Conservation (phyloP, 2,113 vertebrate species). For the Calidris pygmaea region DNA sequence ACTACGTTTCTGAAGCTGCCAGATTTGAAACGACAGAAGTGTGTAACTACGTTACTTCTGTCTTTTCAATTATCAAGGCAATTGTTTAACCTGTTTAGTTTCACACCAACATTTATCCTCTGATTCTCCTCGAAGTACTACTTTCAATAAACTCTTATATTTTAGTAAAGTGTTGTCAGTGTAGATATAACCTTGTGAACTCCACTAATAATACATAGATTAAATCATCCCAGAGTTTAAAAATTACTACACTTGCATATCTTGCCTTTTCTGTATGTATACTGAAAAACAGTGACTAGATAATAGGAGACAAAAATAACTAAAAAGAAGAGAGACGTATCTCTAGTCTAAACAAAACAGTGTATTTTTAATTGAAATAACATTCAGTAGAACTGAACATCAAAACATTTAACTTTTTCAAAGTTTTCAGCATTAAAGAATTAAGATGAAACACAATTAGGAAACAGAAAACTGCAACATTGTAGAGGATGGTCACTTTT, state of each 20-base stretch:
- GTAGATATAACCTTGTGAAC: neutral
- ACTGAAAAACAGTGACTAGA: neutral
- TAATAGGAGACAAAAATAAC: constrained; percentile 48
- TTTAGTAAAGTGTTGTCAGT: neutral
- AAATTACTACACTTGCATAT: neutral
- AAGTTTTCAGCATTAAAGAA: constrained; percentile 83
- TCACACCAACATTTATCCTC: neutral
- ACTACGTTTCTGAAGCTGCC: constrained; percentile 63
- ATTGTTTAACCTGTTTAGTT: constrained; percentile 63
- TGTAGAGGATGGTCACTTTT: constrained; percentile 84
- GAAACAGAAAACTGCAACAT: constrained; percentile 72
- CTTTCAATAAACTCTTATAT: neutral
- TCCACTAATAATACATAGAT: constrained; percentile 20
- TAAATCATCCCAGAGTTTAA: neutral
- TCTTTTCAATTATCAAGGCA: constrained; percentile 59
- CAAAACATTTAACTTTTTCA: constrained; percentile 79
- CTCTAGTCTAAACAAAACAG: constrained; percentile 66
- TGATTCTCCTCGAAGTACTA: neutral
- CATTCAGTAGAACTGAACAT: constrained; percentile 74
- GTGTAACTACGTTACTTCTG: constrained; percentile 26
- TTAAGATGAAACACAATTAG: constrained; percentile 80
- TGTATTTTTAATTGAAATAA: constrained; percentile 71
- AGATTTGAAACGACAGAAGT: constrained; percentile 9
- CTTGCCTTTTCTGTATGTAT: neutral
- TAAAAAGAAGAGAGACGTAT: constrained; percentile 1